Conservation (phyloP, 2,113 vertebrate genomes). For the Xenus cinereus region DNA sequence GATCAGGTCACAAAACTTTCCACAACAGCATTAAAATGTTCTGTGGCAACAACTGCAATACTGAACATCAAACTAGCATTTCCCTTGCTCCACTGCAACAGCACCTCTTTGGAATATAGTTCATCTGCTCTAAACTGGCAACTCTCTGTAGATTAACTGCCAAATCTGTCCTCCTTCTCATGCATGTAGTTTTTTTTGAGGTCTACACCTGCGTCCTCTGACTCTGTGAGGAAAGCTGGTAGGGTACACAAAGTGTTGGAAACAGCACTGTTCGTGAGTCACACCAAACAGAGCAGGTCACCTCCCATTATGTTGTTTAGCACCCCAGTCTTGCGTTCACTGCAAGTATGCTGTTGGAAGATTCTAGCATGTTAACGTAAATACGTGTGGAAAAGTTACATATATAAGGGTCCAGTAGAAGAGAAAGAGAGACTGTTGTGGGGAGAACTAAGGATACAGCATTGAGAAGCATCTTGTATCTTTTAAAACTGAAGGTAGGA, state of each 20-base stretch:
- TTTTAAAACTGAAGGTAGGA: neutral
- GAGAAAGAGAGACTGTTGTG: neutral
- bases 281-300: neutral
- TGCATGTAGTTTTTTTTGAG: rapidly evolving
- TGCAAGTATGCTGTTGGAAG: neutral
- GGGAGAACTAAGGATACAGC: neutral
- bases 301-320: neutral
- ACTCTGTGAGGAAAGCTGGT: neutral
- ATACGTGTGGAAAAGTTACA: neutral
- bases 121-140: neutral
- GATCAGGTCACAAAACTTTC: constrained; percentile 38
- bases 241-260: neutral
- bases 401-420: neutral
- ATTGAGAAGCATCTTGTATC: neutral
- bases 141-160: neutral
- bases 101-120: neutral
- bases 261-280: neutral
- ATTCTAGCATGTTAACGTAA: neutral
- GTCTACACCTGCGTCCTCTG: neutral
- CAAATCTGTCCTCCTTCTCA: neutral
- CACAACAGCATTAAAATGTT: constrained; percentile 8
- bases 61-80: neutral
- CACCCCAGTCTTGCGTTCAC: neutral
- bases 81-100: neutral
- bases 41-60: constrained; percentile 6